Percentiles rank a stretch among this genome's conserved stretches.
These are phyloP conservation scores for Ptychoptera contaminata DNA, from an alignment of 2,888 invertebrate species.

Conservation along the genomic window DNA sequence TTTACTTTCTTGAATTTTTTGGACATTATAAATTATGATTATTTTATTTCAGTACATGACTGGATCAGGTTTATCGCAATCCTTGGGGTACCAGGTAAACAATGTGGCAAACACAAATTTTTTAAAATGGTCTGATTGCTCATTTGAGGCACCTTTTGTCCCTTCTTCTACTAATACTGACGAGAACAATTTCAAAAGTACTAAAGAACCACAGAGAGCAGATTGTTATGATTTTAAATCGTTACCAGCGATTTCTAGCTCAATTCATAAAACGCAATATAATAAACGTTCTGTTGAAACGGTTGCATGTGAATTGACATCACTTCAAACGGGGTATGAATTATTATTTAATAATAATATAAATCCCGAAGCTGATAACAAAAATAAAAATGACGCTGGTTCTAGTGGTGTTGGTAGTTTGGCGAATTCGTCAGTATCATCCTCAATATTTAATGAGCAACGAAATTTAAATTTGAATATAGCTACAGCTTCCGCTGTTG, in stretches of 20 bases:
- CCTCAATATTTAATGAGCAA: too few species aligned
- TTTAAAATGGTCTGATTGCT: slow-evolving; percentile 22
- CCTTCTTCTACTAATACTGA: slow-evolving; percentile 7
- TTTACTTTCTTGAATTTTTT: not conserved
- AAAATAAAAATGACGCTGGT: not conserved
- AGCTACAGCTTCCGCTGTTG: too few species aligned
- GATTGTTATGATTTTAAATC: slow-evolving; percentile 9
- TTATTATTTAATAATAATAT: not conserved
- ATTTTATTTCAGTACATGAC: not conserved
- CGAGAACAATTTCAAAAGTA: not conserved
- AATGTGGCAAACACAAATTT: slow-evolving; percentile 7
- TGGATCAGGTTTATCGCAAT: not conserved
- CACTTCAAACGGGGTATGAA: too few species aligned
- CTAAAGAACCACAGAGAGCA: not conserved
- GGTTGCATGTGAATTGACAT: too few species aligned
- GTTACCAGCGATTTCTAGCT: not conserved
- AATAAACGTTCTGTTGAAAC: too few species aligned
- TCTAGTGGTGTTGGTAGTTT: too few species aligned
- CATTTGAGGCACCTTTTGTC: slow-evolving; percentile 12
- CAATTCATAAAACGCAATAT: too few species aligned
- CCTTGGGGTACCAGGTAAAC: not conserved
- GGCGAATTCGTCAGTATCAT: too few species aligned
- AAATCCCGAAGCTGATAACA: not conserved
- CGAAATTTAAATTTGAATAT: too few species aligned
- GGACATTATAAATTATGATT: not conserved